Evolutionary conservation across 2,888 invertebrate genomes (phyloP).

Genomic region (Nemurella pictetii): DNA sequence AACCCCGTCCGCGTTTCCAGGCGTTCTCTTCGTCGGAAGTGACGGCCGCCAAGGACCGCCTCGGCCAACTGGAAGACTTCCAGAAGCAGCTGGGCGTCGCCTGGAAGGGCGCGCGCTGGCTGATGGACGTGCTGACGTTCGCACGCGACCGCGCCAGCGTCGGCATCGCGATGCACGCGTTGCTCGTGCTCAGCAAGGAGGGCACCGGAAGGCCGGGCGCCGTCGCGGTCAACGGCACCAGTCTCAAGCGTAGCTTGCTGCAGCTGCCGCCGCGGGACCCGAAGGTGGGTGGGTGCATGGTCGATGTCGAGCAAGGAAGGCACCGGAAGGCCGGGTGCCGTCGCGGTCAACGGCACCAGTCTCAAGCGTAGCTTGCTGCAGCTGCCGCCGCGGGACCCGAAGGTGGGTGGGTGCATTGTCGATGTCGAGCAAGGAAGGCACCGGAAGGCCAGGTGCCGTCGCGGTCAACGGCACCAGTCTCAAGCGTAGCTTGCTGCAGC

Average conservation of each 20-base stretch:
- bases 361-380: constrained; percentile 64
- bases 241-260: constrained; percentile 60
- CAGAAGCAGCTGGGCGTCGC: constrained; percentile 83
- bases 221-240: constrained; percentile 48
- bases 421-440: constrained; percentile 49
- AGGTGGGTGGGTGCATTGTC: constrained; percentile 47
- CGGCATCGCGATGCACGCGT: constrained; percentile 51
- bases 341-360: constrained; percentile 48
- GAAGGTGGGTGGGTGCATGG: constrained; percentile 51
- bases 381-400: constrained; percentile 71
- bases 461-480: constrained; percentile 49
- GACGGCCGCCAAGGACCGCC: constrained; percentile 80
- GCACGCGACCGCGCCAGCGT: constrained; percentile 74
- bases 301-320: constrained; percentile 48
- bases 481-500: constrained; percentile 64
- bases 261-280: constrained; percentile 73
- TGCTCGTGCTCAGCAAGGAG: constrained; percentile 55
- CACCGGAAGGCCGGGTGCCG: constrained; percentile 49
- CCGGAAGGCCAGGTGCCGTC: constrained; percentile 49
- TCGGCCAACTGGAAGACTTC: constrained; percentile 79
- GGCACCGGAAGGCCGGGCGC: constrained; percentile 49
- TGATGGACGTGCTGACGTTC: constrained; percentile 92
- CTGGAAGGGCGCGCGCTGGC: constrained; percentile 95
- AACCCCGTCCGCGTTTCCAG: constrained; percentile 47
- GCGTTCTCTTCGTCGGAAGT: constrained; percentile 91